Conservation (phyloP, 2,888 invertebrate species). For the Ophion costatus region DNA sequence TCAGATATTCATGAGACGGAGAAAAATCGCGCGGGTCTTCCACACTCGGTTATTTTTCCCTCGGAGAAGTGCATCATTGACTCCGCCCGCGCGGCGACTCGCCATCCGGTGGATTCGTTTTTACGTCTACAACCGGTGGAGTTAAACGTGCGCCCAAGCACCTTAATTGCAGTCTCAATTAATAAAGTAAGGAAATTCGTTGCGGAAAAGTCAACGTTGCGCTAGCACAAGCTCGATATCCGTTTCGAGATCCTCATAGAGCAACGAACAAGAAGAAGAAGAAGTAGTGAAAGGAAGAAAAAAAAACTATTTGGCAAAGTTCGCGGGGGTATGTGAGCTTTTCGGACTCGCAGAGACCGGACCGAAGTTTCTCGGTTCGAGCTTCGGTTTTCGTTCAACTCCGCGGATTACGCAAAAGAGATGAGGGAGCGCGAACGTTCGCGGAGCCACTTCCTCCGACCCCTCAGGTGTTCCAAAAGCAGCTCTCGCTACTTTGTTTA, state of each 20-base stretch:
- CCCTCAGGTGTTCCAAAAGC: conserved; percentile 24
- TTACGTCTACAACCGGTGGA: no score
- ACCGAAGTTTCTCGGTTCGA: conserved; percentile 52
- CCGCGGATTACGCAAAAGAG: conserved; percentile 51
- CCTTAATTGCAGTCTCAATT: conserved; percentile 42
- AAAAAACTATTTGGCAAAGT: conserved; percentile 41
- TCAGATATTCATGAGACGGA: no score
- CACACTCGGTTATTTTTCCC: no score
- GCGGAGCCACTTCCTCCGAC: not conserved
- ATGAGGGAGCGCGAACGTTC: conserved; percentile 42
- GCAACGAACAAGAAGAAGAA: not conserved
- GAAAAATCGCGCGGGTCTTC: no score
- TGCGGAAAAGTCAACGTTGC: conserved; percentile 33
- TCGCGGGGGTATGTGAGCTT: conserved; percentile 15
- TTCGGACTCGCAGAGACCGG: conserved; percentile 35
- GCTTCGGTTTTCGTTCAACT: conserved; percentile 41
- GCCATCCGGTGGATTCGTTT: no score
- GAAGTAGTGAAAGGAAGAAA: not conserved
- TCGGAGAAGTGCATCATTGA: no score
- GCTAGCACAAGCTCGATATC: conserved; percentile 30
- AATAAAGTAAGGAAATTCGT: conserved; percentile 48
- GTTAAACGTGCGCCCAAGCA: conserved; percentile 16
- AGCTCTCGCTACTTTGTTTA: conserved; percentile 48
- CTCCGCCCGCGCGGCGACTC: no score
- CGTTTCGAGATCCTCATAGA: conserved; percentile 2